Conservation (phyloP, 2,888 invertebrate genomes). For the Phengaris alcon region DNA sequence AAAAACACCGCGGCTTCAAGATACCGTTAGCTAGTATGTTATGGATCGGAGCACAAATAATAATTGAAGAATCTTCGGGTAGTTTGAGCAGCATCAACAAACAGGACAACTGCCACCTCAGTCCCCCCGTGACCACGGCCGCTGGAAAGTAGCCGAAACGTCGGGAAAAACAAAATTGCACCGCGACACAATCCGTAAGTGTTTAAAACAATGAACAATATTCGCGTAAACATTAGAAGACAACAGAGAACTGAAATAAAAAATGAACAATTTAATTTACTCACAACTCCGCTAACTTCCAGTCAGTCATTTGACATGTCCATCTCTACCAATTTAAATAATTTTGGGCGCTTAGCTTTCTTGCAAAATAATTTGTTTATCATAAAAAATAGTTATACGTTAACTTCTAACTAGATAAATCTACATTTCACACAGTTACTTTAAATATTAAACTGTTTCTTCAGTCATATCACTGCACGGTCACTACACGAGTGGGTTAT, state of each 20-base stretch:
- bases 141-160: no score
- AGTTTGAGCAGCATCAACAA: no score
- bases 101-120: no score
- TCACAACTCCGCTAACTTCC: background rate
- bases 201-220: no score
- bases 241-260: background rate
- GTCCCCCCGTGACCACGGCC: no score
- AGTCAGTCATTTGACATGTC: conserved; percentile 25
- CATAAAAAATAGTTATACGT: conserved; percentile 46
- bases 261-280: conserved; percentile 8
- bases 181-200: no score
- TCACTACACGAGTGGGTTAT: conserved; percentile 38
- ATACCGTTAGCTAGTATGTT: no score
- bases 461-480: conserved; percentile 39
- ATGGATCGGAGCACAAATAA: no score
- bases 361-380: conserved; percentile 42
- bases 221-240: no score
- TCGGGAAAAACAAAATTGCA: no score
- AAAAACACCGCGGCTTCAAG: no score
- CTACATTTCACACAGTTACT: conserved; percentile 52
- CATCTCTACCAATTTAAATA: conserved; percentile 29
- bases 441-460: conserved; percentile 45
- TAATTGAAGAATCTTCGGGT: no score
- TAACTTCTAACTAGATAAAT: conserved; percentile 49
- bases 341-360: conserved; percentile 44